These are phyloP conservation scores for Oasisia sp. DNA, from an alignment of 2,888 invertebrate genomes.

Conservation along the genomic window DNA sequence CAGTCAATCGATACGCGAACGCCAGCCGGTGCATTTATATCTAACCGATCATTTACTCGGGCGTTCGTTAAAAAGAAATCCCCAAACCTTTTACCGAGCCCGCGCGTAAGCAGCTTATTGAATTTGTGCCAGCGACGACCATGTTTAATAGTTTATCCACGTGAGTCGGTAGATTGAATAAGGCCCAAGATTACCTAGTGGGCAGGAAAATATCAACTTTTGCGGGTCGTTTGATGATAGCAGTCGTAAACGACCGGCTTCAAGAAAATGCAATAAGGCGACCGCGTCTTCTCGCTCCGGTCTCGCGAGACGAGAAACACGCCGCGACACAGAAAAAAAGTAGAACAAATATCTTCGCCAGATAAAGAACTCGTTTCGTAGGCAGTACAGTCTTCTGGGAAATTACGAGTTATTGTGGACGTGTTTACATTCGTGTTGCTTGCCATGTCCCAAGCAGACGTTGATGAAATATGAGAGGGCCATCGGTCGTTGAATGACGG, in stretches of 20 bases:
- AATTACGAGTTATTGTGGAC: neutral
- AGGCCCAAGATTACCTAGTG: neutral
- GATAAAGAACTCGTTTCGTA: conserved; percentile 3
- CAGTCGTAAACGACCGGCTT: neutral
- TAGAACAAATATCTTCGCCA: neutral
- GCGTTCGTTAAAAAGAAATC: neutral
- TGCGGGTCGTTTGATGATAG: neutral
- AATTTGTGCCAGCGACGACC: neutral
- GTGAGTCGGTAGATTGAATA: conserved; percentile 8
- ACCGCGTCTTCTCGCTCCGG: neutral
- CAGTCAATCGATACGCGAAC: neutral
- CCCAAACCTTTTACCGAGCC: neutral
- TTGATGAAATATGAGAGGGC: conserved; percentile 1
- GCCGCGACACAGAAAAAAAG: neutral
- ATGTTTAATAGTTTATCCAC: neutral
- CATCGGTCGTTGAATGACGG: neutral
- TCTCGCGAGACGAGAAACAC: neutral
- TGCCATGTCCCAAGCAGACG: neutral
- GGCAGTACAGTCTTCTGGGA: neutral
- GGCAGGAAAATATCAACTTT: neutral
- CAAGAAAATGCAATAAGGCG: neutral
- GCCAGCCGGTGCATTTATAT: neutral
- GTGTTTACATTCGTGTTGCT: neutral
- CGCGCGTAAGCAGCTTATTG: neutral
- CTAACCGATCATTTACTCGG: neutral